phyloP scores from a whole-genome alignment of 2,113 vertebrate genomes.

The Coptodon bakossiorum region DNA sequence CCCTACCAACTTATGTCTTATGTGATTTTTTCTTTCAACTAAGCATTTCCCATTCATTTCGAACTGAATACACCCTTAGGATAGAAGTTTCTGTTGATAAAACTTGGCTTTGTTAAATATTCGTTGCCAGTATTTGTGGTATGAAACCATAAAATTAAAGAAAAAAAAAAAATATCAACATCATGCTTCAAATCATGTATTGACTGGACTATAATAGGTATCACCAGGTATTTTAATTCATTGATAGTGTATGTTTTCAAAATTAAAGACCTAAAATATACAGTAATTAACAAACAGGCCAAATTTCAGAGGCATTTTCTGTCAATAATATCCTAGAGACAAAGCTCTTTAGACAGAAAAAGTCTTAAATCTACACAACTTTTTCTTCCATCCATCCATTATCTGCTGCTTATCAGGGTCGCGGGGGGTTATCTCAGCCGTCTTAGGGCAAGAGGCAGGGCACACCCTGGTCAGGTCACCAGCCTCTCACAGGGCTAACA shows the following conservation, averaged over 20 bases:
- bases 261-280: neutral
- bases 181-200: neutral
- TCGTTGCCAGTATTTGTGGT: neutral
- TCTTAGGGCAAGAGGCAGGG: neutral
- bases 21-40: neutral
- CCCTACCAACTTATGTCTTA: rapidly evolving
- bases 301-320: neutral
- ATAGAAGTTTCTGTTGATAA: neutral
- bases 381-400: neutral
- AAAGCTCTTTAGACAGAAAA: neutral
- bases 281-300: neutral
- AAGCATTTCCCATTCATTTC: neutral
- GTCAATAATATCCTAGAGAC: neutral
- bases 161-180: neutral
- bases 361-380: neutral
- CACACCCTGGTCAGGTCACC: neutral
- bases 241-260: neutral
- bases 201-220: neutral
- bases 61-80: neutral
- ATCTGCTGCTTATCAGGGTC: neutral
- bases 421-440: neutral
- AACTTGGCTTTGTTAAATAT: neutral
- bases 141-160: neutral
- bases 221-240: neutral
- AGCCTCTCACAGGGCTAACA: neutral